Conservation (phyloP, 2,113 vertebrate genomes). For the Pitta sordida region DNA sequence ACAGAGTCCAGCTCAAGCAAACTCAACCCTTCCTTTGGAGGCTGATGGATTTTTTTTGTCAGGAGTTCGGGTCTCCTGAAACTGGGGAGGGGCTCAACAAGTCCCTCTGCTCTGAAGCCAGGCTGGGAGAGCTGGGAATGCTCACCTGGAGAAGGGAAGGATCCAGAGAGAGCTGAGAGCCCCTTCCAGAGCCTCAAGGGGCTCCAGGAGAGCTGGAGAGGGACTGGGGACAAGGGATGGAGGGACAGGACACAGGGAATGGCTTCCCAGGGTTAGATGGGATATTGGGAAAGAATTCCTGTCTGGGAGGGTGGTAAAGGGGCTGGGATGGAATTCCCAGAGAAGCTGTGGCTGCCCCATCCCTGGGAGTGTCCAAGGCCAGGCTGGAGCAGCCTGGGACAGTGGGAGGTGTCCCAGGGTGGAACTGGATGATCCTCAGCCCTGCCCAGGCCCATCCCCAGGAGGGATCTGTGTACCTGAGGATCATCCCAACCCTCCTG, state of each 20-base stretch:
- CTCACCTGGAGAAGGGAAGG: not conserved
- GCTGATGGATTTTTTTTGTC: not conserved
- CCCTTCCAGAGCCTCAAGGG: accelerated
- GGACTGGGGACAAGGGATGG: not conserved
- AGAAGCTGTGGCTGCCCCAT: not conserved
- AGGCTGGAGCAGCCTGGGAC: not conserved
- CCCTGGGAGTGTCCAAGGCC: not conserved
- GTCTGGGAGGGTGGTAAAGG: not conserved
- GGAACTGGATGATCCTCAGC: accelerated
- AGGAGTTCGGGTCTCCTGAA: not conserved
- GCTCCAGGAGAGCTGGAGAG: not conserved
- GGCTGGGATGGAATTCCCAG: not conserved
- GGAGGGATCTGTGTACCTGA: not conserved
- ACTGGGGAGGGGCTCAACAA: not conserved
- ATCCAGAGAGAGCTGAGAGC: not conserved
- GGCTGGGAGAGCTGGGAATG: not conserved
- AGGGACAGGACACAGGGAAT: not conserved
- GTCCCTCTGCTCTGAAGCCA: not conserved
- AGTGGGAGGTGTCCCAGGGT: not conserved
- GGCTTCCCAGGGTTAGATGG: not conserved
- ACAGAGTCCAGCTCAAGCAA: no score
- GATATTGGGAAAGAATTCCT: not conserved
- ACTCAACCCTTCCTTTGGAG: not conserved
- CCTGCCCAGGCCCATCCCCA: not conserved
- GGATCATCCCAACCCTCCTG: not conserved